Conservation (phyloP, 2,888 invertebrate species). For the Chloroclystis v-ata region DNA sequence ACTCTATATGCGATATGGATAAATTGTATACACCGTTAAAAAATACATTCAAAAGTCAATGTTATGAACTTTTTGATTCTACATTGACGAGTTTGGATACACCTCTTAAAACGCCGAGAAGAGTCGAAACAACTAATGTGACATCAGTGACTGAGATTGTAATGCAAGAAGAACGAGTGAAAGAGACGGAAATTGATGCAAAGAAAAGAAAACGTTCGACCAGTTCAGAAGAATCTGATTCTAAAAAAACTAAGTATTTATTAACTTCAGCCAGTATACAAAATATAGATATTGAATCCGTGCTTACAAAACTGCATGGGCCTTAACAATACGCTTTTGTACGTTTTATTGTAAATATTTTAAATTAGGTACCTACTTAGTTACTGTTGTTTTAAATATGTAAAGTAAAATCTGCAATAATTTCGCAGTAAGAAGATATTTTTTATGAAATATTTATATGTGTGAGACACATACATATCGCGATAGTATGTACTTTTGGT, state of each 20-base stretch:
- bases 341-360: constrained; percentile 15
- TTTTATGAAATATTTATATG: constrained; percentile 33
- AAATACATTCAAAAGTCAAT: constrained; percentile 49
- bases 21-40: constrained; percentile 64
- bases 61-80: constrained; percentile 67
- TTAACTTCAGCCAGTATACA: constrained; percentile 60
- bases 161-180: constrained; percentile 49
- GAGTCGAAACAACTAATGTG: constrained; percentile 30
- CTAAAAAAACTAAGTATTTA: constrained; percentile 56
- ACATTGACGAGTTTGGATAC: constrained; percentile 69
- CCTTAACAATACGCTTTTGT: constrained; percentile 38
- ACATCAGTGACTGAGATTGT: constrained; percentile 51
- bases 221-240: constrained; percentile 48
- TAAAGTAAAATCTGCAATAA: constrained; percentile 14
- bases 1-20: constrained; percentile 54
- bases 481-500: constrained; percentile 8
- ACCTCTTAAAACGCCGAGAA: constrained; percentile 56
- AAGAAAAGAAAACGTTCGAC: constrained; percentile 59
- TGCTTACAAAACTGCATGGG: constrained; percentile 68
- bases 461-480: constrained; percentile 42
- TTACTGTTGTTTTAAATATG: constrained; percentile 12
- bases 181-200: constrained; percentile 36
- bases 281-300: constrained; percentile 70
- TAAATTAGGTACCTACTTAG: neutral
- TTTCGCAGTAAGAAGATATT: constrained; percentile 17